Percentiles rank a stretch among this genome's conserved stretches.
Evolutionary conservation across 2,113 vertebrate genomes (phyloP).

Genomic region (Heteronetta atricapilla): DNA sequence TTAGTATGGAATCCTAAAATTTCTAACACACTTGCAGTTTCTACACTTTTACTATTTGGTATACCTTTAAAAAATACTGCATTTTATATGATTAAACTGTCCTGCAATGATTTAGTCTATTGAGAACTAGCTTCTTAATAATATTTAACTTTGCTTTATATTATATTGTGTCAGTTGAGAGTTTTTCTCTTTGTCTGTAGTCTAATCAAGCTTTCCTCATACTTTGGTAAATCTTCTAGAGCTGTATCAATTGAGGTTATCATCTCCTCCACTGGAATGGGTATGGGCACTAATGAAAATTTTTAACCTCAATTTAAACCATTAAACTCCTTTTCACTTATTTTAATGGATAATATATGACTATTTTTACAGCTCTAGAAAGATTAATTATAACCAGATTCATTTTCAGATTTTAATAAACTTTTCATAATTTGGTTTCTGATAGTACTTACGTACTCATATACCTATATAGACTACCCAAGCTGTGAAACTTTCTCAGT

Average conservation of each 20-base stretch:
- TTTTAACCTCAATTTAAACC: constrained; percentile 32
- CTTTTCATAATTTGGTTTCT: neutral
- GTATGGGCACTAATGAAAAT: constrained; percentile 45
- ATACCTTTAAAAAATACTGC: neutral
- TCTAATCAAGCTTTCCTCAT: constrained; percentile 28
- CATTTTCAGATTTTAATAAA: neutral
- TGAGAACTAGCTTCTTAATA: neutral
- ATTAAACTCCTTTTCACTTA: constrained; percentile 9
- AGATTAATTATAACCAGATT: constrained; percentile 13
- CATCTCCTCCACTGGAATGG: neutral
- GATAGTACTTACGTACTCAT: neutral
- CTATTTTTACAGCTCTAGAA: constrained; percentile 18
- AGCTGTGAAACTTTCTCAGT: neutral
- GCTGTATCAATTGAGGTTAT: constrained; percentile 5
- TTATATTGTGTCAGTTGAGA: neutral
- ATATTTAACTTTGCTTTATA: neutral
- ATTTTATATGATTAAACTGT: neutral
- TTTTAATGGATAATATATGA: constrained; percentile 22
- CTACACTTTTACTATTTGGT: neutral
- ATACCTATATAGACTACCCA: neutral
- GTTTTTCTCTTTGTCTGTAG: neutral
- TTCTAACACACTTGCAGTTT: neutral
- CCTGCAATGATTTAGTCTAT: neutral
- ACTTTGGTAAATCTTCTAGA: constrained; percentile 23
- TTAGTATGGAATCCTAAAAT: neutral